A percentile compares a stretch with the other conserved stretches of the same genome.
Conservation (phyloP, 2,888 invertebrate genomes). For the Sisyra nigra region DNA sequence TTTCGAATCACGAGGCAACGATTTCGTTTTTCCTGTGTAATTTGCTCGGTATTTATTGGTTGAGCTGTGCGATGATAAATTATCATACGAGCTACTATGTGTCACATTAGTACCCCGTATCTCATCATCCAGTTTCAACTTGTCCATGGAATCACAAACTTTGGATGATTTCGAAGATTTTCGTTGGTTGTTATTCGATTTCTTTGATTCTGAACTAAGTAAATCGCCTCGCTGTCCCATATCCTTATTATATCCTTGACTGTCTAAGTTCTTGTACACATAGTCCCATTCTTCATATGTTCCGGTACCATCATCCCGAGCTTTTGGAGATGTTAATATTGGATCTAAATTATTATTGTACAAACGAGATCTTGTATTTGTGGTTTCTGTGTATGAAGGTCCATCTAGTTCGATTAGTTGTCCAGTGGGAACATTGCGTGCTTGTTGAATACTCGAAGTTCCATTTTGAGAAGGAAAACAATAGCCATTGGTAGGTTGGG, state of each 20-base stretch:
- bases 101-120: slow-evolving; percentile 19
- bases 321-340: slow-evolving; percentile 25
- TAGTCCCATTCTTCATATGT: slow-evolving; percentile 66
- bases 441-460: slow-evolving; percentile 22
- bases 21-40: slow-evolving; percentile 10
- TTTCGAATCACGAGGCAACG: slow-evolving; percentile 7
- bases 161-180: slow-evolving; percentile 30
- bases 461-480: slow-evolving; percentile 24
- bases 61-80: slow-evolving; percentile 14
- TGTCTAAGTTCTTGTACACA: slow-evolving; percentile 60
- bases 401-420: slow-evolving; percentile 49
- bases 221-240: slow-evolving; percentile 49
- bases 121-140: slow-evolving; percentile 26
- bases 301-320: slow-evolving; percentile 47
- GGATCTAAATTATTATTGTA: slow-evolving; percentile 1
- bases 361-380: not conserved
- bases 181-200: slow-evolving; percentile 29
- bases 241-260: slow-evolving; percentile 51
- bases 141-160: slow-evolving; percentile 33
- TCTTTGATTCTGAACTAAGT: slow-evolving; percentile 29
- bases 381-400: not conserved
- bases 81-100: slow-evolving; percentile 26
- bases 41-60: slow-evolving; percentile 3
- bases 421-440: slow-evolving; percentile 41
- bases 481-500: slow-evolving; percentile 27